A percentile compares a stretch with the other conserved stretches of the same genome.
Evolutionary conservation across 2,888 invertebrate species (phyloP).

Genomic region (Trachelus troglodyta): DNA sequence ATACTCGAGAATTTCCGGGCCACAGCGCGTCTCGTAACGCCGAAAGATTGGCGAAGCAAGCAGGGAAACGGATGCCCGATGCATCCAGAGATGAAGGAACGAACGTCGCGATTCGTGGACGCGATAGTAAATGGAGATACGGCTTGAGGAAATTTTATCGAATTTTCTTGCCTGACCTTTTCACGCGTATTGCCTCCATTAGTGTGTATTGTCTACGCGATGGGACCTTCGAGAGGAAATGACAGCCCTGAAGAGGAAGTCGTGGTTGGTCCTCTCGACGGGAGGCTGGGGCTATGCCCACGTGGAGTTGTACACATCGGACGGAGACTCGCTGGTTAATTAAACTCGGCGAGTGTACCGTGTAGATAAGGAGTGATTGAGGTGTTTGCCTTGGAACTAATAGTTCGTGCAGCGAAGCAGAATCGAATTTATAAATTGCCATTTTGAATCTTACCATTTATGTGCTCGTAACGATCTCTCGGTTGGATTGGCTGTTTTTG

Average conservation of each 20-base stretch:
- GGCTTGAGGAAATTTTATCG: background rate
- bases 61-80: background rate
- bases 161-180: background rate
- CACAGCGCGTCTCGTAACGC: background rate
- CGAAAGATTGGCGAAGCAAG: background rate
- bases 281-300: background rate
- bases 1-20: background rate
- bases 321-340: constrained; percentile 18
- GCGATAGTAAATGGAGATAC: no score
- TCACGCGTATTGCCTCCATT: background rate
- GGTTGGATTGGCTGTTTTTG: background rate
- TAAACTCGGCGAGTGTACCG: constrained; percentile 33
- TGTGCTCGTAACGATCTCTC: background rate
- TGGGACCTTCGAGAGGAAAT: background rate
- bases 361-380: constrained; percentile 31
- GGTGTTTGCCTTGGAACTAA: constrained; percentile 26
- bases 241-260: background rate
- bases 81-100: background rate
- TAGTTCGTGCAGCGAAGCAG: constrained; percentile 12
- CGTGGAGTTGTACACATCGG: background rate
- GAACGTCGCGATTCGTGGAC: background rate
- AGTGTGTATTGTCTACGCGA: background rate
- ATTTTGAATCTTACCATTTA: background rate
- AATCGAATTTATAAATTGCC: background rate
- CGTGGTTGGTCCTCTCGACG: background rate